Conservation (phyloP, 2,888 invertebrate species). For the Harmothoe impar region DNA sequence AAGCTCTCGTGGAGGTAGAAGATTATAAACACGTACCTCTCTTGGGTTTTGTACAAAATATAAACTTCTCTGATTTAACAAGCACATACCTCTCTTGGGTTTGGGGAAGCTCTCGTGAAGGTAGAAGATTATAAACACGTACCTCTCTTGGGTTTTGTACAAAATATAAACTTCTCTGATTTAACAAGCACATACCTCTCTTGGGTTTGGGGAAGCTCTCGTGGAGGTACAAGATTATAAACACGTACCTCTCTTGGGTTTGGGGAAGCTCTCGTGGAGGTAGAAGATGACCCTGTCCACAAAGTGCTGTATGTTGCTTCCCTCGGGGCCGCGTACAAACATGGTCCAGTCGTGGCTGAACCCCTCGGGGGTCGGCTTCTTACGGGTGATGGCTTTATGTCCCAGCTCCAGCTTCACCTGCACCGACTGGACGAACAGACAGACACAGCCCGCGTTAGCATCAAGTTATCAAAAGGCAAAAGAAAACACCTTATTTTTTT, state of each 20-base stretch:
- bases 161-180: too few species aligned
- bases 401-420: constrained; percentile 95
- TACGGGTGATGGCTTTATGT: constrained; percentile 92
- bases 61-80: too few species aligned
- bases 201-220: constrained; percentile 96
- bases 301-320: constrained; percentile 93
- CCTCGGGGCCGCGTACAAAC: constrained; percentile 94
- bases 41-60: too few species aligned
- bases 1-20: constrained; percentile 96
- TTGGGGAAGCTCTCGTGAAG: constrained; percentile 81
- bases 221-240: constrained; percentile 86
- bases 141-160: too few species aligned
- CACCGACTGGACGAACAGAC: constrained; percentile 83
- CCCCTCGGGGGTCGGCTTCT: constrained; percentile 92
- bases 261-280: constrained; percentile 95
- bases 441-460: background rate
- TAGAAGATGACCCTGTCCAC: constrained; percentile 95
- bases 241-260: constrained; percentile 92
- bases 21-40: too few species aligned
- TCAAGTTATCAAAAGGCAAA: too few species aligned
- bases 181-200: constrained; percentile 90
- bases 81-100: constrained; percentile 88
- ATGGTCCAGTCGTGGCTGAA: constrained; percentile 99
- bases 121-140: constrained; percentile 88
- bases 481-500: too few species aligned